Conservation (phyloP, 2,113 vertebrate species). For the Pleuronectes platessa region DNA sequence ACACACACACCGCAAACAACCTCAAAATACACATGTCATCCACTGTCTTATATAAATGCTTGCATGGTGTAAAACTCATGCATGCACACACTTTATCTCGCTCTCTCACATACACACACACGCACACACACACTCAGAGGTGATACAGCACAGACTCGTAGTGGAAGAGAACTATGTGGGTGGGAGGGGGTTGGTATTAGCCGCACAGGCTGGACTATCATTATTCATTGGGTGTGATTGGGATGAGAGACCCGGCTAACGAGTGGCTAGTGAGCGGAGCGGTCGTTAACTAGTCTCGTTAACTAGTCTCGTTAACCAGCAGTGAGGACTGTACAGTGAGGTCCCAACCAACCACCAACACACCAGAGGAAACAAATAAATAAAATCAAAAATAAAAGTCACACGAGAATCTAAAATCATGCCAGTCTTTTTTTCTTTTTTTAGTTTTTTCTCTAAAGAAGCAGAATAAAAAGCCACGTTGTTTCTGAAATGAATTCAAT, state of each 20-base stretch:
- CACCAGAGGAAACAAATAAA: constrained; percentile 53
- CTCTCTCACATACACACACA: not conserved
- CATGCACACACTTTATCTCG: constrained; percentile 15
- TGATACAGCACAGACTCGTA: constrained; percentile 69
- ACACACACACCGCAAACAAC: constrained; percentile 49
- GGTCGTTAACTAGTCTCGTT: constrained; percentile 40
- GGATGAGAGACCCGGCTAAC: constrained; percentile 54
- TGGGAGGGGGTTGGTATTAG: constrained; percentile 49
- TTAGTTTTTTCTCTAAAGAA: constrained; percentile 59
- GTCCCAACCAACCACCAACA: constrained; percentile 69
- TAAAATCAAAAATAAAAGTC: constrained; percentile 39
- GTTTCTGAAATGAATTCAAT: constrained; percentile 78
- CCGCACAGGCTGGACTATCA: constrained; percentile 68
- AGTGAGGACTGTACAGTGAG: constrained; percentile 70
- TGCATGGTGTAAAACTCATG: constrained; percentile 60
- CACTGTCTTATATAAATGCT: constrained; percentile 75
- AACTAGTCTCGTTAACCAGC: constrained; percentile 49
- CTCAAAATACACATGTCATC: constrained; percentile 59
- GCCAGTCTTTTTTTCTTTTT: constrained; percentile 76
- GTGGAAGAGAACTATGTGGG: constrained; percentile 71
- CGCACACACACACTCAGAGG: constrained; percentile 49
- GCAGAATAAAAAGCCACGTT: constrained; percentile 76
- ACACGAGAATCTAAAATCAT: constrained; percentile 80
- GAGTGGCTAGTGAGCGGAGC: constrained; percentile 43
- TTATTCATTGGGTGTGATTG: constrained; percentile 67